Evolutionary conservation across 1,140 invertebrate genomes (phyloP).

Genomic region (Nylanderia fulva): DNA sequence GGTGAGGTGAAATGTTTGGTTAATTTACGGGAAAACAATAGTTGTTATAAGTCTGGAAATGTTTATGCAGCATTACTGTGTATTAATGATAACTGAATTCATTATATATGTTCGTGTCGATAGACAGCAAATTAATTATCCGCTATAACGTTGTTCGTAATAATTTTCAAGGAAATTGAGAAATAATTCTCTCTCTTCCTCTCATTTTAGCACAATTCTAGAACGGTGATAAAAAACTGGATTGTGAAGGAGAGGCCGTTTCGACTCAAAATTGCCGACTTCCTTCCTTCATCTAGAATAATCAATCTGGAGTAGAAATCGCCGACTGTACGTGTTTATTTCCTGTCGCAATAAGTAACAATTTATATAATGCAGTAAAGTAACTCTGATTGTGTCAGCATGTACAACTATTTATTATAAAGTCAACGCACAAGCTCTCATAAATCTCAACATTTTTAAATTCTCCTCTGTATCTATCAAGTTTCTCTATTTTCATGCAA

Average conservation of each 20-base stretch:
- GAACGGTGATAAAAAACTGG: conserved; percentile 27
- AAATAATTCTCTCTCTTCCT: conserved; percentile 11
- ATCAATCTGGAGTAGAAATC: conserved; percentile 41
- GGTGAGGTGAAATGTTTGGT: conserved; percentile 10
- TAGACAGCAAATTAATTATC: conserved; percentile 26
- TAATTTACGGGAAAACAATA: neutral
- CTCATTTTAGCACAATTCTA: neutral
- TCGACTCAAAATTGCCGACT: conserved; percentile 43
- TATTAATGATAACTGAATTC: neutral
- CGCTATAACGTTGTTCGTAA: conserved; percentile 1
- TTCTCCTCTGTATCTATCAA: neutral
- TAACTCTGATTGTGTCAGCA: neutral
- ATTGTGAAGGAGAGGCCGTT: conserved; percentile 20
- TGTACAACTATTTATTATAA: conserved; percentile 13
- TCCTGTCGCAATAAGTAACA: conserved; percentile 35
- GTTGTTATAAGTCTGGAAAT: neutral
- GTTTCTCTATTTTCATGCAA: neutral
- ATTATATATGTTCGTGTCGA: neutral
- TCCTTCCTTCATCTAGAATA: conserved; percentile 28
- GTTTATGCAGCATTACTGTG: neutral
- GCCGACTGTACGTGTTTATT: conserved; percentile 15
- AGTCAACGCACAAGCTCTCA: neutral
- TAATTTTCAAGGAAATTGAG: conserved; percentile 26
- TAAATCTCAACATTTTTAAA: neutral
- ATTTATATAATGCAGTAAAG: conserved; percentile 46